A percentile compares a stretch with the other conserved stretches of the same genome.
phyloP scores from a whole-genome alignment of 2,888 invertebrate genomes.

The Polyploca ridens region DNA sequence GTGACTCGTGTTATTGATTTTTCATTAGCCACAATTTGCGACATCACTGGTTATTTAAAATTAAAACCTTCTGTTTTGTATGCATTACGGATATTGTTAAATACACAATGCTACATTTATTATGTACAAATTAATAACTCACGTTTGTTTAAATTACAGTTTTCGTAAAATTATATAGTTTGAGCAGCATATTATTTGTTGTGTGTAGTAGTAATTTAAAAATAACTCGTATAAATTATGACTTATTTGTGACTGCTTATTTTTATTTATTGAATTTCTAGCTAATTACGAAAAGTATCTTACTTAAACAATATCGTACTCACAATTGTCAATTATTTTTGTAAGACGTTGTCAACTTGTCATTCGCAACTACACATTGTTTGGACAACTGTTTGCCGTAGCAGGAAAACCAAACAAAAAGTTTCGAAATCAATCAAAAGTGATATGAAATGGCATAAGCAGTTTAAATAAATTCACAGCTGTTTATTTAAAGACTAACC shows the following conservation, averaged over 20 bases:
- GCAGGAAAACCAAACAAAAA: background rate
- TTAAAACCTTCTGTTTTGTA: constrained; percentile 33
- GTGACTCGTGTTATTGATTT: constrained; percentile 32
- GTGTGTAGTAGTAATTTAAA: too few species aligned
- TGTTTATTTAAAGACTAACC: too few species aligned
- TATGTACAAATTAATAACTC: background rate
- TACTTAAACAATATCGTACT: too few species aligned
- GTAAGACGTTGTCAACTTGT: too few species aligned
- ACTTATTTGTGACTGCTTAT: too few species aligned
- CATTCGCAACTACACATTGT: background rate
- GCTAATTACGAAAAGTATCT: too few species aligned
- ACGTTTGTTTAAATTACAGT: too few species aligned
- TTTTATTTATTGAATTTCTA: too few species aligned
- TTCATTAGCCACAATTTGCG: constrained; percentile 29
- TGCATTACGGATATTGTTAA: constrained; percentile 22
- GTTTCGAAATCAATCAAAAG: constrained; percentile 1
- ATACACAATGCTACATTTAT: background rate
- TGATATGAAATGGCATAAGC: background rate
- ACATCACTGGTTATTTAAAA: constrained; percentile 35
- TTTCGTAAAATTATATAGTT: too few species aligned
- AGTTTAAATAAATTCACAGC: background rate
- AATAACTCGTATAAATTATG: too few species aligned
- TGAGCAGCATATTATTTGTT: too few species aligned
- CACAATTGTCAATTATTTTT: too few species aligned
- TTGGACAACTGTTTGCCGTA: background rate